Conservation (phyloP, 2,888 invertebrate genomes). For the Nebria salina region DNA sequence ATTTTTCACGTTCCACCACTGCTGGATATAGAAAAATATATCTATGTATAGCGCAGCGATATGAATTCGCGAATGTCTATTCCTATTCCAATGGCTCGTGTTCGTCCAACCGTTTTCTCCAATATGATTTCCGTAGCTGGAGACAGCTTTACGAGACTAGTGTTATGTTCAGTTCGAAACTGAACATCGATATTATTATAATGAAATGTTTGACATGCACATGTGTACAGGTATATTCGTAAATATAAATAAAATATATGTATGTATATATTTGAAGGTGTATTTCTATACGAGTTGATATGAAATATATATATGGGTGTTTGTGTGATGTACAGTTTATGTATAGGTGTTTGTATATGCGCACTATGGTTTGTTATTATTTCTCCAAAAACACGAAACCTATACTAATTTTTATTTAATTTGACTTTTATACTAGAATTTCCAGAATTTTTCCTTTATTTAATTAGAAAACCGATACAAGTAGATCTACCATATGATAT, state of each 20-base stretch:
- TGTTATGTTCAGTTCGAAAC: conserved; percentile 25
- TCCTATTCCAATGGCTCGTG: neutral
- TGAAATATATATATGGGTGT: neutral
- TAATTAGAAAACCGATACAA: too few relatives aligned
- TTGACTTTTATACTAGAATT: too few relatives aligned
- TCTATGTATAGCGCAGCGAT: neutral
- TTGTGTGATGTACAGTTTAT: neutral
- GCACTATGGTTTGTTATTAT: too few relatives aligned
- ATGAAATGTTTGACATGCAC: conserved; percentile 34
- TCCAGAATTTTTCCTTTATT: too few relatives aligned
- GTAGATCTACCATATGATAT: too few relatives aligned
- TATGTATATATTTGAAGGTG: neutral
- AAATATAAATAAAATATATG: neutral
- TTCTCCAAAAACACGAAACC: too few relatives aligned
- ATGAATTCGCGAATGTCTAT: neutral
- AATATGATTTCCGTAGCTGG: conserved; percentile 38
- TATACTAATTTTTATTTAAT: too few relatives aligned
- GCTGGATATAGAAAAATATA: neutral
- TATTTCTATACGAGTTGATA: neutral
- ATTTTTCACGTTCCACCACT: neutral
- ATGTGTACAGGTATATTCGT: neutral
- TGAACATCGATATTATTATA: conserved; percentile 31
- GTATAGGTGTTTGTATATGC: too few relatives aligned
- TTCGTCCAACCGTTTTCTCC: conserved; percentile 6
- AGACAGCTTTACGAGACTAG: conserved; percentile 32